Evolutionary conservation across 1,140 invertebrate genomes (phyloP).

Genomic region (Adelges cooleyi): DNA sequence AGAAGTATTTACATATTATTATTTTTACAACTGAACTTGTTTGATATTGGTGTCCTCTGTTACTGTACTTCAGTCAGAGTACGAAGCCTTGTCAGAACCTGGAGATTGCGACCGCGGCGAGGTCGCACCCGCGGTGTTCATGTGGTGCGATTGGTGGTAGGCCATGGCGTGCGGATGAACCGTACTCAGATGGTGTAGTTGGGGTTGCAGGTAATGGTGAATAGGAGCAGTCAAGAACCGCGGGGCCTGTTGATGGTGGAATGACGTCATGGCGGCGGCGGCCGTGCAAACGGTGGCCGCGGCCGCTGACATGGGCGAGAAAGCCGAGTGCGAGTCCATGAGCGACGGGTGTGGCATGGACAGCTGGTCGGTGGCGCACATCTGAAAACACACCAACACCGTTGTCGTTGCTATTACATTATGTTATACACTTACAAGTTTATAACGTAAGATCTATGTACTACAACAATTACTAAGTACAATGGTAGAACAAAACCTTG

Average conservation of each 20-base stretch:
- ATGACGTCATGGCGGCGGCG: conserved; percentile 17
- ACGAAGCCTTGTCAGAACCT: conserved; percentile 12
- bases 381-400: conserved; percentile 13
- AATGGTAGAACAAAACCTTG: too few relatives aligned
- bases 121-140: not conserved
- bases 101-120: conserved; percentile 11
- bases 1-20: too few relatives aligned
- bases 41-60: too few relatives aligned
- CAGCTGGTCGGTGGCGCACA: conserved; percentile 3
- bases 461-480: too few relatives aligned
- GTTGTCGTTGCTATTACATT: too few relatives aligned
- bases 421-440: too few relatives aligned
- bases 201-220: conserved; percentile 14
- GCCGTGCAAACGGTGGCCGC: conserved; percentile 20
- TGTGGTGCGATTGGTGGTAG: not conserved
- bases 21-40: too few relatives aligned
- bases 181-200: conserved; percentile 3
- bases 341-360: conserved; percentile 5
- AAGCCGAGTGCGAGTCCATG: conserved; percentile 22
- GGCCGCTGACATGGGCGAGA: conserved; percentile 22
- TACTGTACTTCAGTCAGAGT: conserved; percentile 12
- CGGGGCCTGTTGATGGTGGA: not conserved
- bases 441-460: too few relatives aligned
- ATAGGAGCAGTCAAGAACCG: conserved; percentile 8
- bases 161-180: conserved; percentile 14